These are phyloP conservation scores for Crossoptilon crossoptilon DNA, from an alignment of 2,797 vertebrate genomes.

Conservation along the genomic window DNA sequence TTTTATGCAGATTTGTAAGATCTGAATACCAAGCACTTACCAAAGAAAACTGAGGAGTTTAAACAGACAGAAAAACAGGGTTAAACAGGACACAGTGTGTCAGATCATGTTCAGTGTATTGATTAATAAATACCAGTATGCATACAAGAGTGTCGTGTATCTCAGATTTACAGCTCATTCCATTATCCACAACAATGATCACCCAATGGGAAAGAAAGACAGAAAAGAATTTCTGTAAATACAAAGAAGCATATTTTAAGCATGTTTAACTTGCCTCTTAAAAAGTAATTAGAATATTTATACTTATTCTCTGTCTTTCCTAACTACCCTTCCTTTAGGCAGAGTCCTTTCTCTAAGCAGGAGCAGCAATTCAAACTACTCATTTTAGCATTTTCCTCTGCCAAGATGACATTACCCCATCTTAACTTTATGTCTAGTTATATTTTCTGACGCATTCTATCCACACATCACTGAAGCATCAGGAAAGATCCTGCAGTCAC, in stretches of 20 bases:
- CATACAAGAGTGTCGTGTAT: conserved; percentile 76
- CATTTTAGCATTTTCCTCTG: conserved; percentile 49
- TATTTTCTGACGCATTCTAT: conserved; percentile 52
- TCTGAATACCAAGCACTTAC: conserved; percentile 85
- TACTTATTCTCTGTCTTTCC: conserved; percentile 50
- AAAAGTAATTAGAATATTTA: conserved; percentile 73
- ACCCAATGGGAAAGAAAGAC: conserved; percentile 76
- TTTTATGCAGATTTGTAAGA: conserved; percentile 80
- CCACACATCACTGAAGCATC: conserved; percentile 64
- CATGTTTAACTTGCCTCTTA: conserved; percentile 70
- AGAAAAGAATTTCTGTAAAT: conserved; percentile 79
- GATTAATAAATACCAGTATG: conserved; percentile 79
- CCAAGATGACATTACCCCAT: conserved; percentile 58
- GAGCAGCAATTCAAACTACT: conserved; percentile 38
- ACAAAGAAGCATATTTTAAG: conserved; percentile 78
- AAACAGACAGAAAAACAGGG: conserved; percentile 78
- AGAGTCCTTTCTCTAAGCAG: conserved; percentile 43
- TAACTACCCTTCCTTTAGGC: conserved; percentile 64
- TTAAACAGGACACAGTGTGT: conserved; percentile 76
- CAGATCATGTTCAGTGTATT: conserved; percentile 75
- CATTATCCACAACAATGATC: conserved; percentile 79
- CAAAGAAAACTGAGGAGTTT: conserved; percentile 78
- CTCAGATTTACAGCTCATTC: conserved; percentile 76
- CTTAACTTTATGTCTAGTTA: conserved; percentile 60
- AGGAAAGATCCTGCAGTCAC: conserved; percentile 44